These are phyloP conservation scores for Leptinotarsa peninsularis DNA, from an alignment of 2,888 invertebrate genomes.

Conservation along the genomic window DNA sequence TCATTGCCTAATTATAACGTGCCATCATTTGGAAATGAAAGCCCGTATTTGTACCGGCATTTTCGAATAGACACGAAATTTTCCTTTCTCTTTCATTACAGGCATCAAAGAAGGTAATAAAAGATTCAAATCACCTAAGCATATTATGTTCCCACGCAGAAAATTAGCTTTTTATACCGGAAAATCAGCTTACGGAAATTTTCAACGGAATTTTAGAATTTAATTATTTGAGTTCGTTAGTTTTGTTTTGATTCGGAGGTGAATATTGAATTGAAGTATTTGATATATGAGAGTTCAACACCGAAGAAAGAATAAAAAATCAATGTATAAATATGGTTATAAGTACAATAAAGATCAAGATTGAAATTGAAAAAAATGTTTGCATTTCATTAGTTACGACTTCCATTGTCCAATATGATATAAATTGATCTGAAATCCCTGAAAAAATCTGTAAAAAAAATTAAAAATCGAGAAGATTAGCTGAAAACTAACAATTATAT, in stretches of 20 bases:
- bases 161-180: conserved; percentile 8
- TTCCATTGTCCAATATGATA: no score
- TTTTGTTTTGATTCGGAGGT: background rate
- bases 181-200: conserved; percentile 1
- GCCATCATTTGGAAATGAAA: background rate
- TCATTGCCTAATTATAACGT: background rate
- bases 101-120: conserved; percentile 10
- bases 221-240: background rate
- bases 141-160: background rate
- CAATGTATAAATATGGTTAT: no score
- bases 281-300: no score
- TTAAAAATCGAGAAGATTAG: no score
- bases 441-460: no score
- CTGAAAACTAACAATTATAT: no score
- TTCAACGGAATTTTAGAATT: background rate
- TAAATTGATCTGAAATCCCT: no score
- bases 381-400: no score
- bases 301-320: no score
- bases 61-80: background rate
- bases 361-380: no score
- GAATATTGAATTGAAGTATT: no score
- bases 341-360: no score
- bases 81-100: background rate
- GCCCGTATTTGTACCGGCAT: background rate
- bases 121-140: conserved; percentile 10